These are phyloP conservation scores for Dolichotis patagonum DNA, from an alignment of 2,113 vertebrate species.

Conservation along the genomic window DNA sequence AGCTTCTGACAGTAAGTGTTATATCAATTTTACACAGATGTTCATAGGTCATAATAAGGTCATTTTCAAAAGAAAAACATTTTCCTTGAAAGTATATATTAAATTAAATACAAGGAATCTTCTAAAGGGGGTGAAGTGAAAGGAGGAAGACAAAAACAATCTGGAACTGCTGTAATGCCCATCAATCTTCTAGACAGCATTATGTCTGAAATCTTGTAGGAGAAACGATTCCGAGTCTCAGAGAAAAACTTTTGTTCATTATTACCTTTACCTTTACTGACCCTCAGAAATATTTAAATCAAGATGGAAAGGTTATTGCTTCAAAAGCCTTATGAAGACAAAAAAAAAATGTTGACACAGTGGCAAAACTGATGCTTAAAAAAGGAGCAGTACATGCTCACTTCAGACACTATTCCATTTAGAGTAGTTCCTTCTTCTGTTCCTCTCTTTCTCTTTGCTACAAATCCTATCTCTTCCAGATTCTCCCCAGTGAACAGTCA, in stretches of 20 bases:
- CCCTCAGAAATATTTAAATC: slow-evolving; percentile 47
- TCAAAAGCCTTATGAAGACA: slow-evolving; percentile 44
- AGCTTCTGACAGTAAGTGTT: background rate
- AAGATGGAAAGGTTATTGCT: background rate
- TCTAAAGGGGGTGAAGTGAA: slow-evolving; percentile 27
- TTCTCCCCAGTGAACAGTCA: background rate
- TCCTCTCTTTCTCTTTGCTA: background rate
- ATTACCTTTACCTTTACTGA: slow-evolving; percentile 43
- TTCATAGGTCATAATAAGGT: background rate
- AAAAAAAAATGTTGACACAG: background rate
- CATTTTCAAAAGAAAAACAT: background rate
- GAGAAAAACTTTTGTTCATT: slow-evolving; percentile 10
- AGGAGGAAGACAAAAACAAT: background rate
- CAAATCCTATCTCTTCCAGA: slow-evolving; percentile 32
- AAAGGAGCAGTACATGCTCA: background rate
- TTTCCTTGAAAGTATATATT: background rate
- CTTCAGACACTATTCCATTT: slow-evolving; percentile 13
- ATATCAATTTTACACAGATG: background rate
- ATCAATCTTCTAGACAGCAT: slow-evolving; percentile 40
- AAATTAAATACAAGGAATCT: slow-evolving; percentile 27
- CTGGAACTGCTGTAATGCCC: background rate
- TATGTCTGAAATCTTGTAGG: background rate
- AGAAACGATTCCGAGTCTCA: slow-evolving; percentile 14
- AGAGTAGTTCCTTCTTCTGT: background rate
- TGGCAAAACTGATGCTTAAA: background rate